A percentile compares a stretch with the other conserved stretches of the same genome.
These are phyloP conservation scores for Synanthedon vespiformis DNA, from an alignment of 2,888 invertebrate species.

Conservation along the genomic window DNA sequence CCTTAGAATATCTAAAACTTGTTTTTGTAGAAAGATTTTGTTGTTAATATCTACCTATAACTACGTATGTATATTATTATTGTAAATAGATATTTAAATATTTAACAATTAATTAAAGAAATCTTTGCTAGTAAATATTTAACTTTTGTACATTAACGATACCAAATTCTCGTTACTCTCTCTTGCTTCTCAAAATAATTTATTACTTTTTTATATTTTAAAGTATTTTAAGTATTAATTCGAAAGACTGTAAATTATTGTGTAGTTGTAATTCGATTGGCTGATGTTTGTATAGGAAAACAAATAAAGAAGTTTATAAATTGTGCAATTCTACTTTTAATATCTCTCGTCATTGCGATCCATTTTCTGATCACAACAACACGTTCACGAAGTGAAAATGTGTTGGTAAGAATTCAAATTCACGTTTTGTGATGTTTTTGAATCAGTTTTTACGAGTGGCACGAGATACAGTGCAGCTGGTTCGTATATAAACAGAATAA, in stretches of 20 bases:
- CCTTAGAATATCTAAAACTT: slow-evolving; percentile 19
- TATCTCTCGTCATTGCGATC: slow-evolving; percentile 11
- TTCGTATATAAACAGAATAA: slow-evolving; percentile 51
- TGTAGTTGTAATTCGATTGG: slow-evolving; percentile 60
- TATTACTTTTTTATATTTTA: slow-evolving; percentile 42
- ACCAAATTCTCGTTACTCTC: slow-evolving; percentile 67
- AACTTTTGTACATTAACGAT: slow-evolving; percentile 68
- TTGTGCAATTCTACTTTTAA: slow-evolving; percentile 16
- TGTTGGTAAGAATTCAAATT: slow-evolving; percentile 30
- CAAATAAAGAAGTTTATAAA: slow-evolving; percentile 66
- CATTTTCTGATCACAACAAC: slow-evolving; percentile 10
- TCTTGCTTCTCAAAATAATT: slow-evolving; percentile 64
- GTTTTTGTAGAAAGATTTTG: neutral
- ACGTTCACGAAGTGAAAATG: slow-evolving; percentile 26
- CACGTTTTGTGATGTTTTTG: slow-evolving; percentile 49
- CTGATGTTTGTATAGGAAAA: slow-evolving; percentile 67
- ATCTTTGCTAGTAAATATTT: slow-evolving; percentile 11
- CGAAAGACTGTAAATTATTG: slow-evolving; percentile 69
- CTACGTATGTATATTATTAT: slow-evolving; percentile 42
- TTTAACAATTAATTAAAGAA: neutral
- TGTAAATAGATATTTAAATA: slow-evolving; percentile 29
- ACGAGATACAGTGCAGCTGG: slow-evolving; percentile 46
- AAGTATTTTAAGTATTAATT: slow-evolving; percentile 60
- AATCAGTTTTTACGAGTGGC: slow-evolving; percentile 52
- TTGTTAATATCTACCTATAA: slow-evolving; percentile 20